phyloP scores from a whole-genome alignment of 2,797 vertebrate genomes.

The Pygocentrus nattereri region DNA sequence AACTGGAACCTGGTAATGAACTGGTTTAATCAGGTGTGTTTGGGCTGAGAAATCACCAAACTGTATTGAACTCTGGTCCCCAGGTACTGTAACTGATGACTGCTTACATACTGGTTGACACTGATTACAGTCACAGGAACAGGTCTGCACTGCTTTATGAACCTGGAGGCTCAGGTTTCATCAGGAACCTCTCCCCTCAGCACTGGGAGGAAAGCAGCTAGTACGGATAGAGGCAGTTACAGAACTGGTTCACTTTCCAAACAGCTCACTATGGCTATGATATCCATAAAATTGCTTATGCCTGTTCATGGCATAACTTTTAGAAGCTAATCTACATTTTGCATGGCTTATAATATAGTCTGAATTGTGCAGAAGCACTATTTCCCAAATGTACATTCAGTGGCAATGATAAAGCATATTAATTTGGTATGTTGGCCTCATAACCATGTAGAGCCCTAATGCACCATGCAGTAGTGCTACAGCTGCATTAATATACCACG shows the following conservation, averaged over 20 bases:
- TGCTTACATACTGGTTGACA: neutral
- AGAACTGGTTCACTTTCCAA: constrained; percentile 16
- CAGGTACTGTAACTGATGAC: neutral
- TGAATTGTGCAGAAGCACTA: neutral
- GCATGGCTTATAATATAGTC: too few species aligned
- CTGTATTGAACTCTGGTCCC: neutral
- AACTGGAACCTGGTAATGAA: neutral
- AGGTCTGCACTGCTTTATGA: constrained; percentile 20
- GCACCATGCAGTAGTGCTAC: constrained; percentile 14
- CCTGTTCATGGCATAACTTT: neutral
- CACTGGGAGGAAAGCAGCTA: neutral
- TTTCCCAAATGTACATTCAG: neutral
- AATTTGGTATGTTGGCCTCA: neutral
- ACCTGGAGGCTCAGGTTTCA: neutral
- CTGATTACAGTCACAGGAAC: constrained; percentile 22
- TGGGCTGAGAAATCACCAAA: neutral
- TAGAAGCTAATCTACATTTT: neutral
- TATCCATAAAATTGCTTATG: neutral
- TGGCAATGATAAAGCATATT: neutral
- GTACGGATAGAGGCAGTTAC: neutral
- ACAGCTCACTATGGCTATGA: neutral
- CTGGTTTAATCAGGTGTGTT: neutral
- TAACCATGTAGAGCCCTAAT: constrained; percentile 26
- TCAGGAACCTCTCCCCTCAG: constrained; percentile 7
- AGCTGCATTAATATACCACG: constrained; percentile 33